phyloP scores from a whole-genome alignment of 2,888 invertebrate species.

The Malachius bipustulatus region DNA sequence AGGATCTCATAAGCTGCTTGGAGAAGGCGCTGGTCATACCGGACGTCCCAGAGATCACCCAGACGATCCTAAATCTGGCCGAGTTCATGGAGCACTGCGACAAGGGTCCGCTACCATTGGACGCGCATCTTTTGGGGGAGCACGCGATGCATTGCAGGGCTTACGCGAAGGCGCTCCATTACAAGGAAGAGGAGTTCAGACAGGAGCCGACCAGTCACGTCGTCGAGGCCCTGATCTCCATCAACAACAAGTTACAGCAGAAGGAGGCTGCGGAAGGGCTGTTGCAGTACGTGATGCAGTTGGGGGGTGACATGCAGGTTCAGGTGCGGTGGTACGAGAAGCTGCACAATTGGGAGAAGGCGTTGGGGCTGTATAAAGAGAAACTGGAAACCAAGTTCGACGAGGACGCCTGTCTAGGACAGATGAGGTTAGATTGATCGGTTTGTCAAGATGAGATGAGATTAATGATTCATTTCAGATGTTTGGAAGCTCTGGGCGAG shows the following conservation, averaged over 20 bases:
- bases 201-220: constrained; percentile 72
- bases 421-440: constrained; percentile 53
- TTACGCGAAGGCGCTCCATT: constrained; percentile 75
- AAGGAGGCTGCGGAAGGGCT: constrained; percentile 95
- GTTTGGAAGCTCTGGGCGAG: constrained; percentile 90
- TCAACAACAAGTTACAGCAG: constrained; percentile 97
- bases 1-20: constrained; percentile 64
- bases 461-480: constrained; percentile 35
- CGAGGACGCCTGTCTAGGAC: constrained; percentile 74
- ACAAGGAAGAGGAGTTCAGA: constrained; percentile 90
- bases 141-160: constrained; percentile 76
- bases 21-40: constrained; percentile 85
- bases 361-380: constrained; percentile 73
- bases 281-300: constrained; percentile 79
- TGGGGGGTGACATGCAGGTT: constrained; percentile 48
- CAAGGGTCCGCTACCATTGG: constrained; percentile 84
- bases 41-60: constrained; percentile 91
- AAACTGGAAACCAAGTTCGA: constrained; percentile 52
- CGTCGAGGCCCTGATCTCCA: constrained; percentile 86
- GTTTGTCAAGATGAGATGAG: neutral
- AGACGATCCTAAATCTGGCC: constrained; percentile 90
- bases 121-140: constrained; percentile 77
- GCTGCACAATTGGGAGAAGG: constrained; percentile 97
- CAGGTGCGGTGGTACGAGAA: constrained; percentile 98
- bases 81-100: constrained; percentile 99